Evolutionary conservation across 1,140 invertebrate species (phyloP).

Genomic region (Euura lappo): DNA sequence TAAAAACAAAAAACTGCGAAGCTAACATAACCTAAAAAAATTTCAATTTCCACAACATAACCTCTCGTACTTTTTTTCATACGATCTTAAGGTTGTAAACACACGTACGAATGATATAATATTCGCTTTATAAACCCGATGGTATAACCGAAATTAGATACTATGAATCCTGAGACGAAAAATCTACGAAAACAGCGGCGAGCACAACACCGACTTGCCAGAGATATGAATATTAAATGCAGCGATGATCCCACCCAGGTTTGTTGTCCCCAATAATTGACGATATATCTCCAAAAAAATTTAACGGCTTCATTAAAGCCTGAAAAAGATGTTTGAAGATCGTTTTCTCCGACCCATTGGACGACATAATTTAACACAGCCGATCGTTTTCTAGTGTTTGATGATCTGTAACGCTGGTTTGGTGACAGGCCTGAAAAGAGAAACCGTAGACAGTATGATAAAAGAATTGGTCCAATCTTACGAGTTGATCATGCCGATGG

Average conservation of each 20-base stretch:
- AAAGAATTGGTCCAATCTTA: constrained; percentile 57
- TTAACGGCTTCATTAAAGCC: constrained; percentile 14
- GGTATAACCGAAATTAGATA: too few relatives aligned
- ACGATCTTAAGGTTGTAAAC: too few relatives aligned
- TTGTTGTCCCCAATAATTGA: constrained; percentile 25
- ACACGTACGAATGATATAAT: too few relatives aligned
- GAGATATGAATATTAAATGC: constrained; percentile 57
- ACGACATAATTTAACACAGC: constrained; percentile 8
- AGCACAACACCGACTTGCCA: constrained; percentile 52
- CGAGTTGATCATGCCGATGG: constrained; percentile 69
- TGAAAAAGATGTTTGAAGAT: constrained; percentile 14
- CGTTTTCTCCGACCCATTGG: constrained; percentile 13
- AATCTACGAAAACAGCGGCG: constrained; percentile 56
- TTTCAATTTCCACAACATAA: too few relatives aligned
- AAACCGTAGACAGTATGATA: constrained; percentile 64
- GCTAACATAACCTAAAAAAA: too few relatives aligned
- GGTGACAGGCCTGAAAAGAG: constrained; percentile 71
- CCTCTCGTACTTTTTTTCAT: too few relatives aligned
- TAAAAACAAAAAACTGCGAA: too few relatives aligned
- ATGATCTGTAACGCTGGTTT: constrained; percentile 79
- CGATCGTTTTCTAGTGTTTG: constrained; percentile 56
- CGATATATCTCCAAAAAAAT: constrained; percentile 9
- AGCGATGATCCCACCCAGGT: constrained; percentile 53
- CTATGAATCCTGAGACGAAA: constrained; percentile 34
- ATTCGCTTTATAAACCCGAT: too few relatives aligned